phyloP scores from a whole-genome alignment of 2,113 vertebrate genomes.

The Labeo rohita region DNA sequence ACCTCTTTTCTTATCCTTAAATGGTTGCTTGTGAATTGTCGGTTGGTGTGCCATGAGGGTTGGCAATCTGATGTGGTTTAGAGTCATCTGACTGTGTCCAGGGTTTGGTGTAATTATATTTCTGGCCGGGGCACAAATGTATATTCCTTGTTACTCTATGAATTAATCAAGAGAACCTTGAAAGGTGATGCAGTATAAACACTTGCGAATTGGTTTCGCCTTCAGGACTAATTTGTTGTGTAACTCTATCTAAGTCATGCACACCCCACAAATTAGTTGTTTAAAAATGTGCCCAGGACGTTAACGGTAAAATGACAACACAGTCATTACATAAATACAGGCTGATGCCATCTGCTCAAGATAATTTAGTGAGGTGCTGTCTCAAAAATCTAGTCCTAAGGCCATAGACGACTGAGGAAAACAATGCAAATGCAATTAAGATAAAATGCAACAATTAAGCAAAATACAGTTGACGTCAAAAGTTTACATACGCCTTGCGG shows the following conservation, averaged over 20 bases:
- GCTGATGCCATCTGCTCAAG: neutral
- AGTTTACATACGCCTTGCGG: too few relatives aligned
- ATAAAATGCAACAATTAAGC: neutral
- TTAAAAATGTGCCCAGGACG: neutral
- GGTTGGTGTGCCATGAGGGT: neutral
- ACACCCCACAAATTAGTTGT: neutral
- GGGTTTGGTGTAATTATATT: neutral
- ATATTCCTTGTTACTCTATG: neutral
- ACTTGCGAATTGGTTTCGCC: neutral
- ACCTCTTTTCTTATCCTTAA: slow-evolving; percentile 26
- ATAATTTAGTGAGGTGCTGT: neutral
- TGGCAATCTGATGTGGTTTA: neutral
- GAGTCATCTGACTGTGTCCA: neutral
- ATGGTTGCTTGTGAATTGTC: slow-evolving; percentile 13
- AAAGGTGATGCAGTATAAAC: neutral
- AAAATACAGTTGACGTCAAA: neutral
- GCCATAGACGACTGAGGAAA: neutral
- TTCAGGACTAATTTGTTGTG: neutral
- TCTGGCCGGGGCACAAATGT: neutral
- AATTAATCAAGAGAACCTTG: neutral
- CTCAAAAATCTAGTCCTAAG: neutral
- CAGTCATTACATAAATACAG: neutral
- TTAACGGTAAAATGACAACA: neutral
- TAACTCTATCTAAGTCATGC: neutral
- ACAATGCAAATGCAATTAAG: neutral